These are phyloP conservation scores for Poliocrania exsul DNA, from an alignment of 2,797 vertebrate genomes.

Conservation along the genomic window DNA sequence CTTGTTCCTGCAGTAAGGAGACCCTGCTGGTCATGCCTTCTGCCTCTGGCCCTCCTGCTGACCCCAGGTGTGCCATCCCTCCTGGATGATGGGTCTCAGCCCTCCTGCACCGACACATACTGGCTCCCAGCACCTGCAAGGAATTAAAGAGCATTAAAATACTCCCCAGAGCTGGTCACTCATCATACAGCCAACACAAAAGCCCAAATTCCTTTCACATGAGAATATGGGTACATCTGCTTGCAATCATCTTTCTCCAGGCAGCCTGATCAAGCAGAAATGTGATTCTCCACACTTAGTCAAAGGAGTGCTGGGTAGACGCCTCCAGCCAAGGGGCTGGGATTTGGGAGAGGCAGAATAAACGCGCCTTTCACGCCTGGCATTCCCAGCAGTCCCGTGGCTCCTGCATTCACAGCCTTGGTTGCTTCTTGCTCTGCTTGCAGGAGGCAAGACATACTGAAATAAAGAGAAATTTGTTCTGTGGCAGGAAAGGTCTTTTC, in stretches of 20 bases:
- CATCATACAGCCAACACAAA: background rate
- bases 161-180: background rate
- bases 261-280: conserved; percentile 60
- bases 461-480: conserved; percentile 62
- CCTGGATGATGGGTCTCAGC: background rate
- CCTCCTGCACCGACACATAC: background rate
- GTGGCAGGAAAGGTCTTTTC: conserved; percentile 36
- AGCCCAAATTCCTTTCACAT: conserved; percentile 56
- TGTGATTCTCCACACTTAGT: conserved; percentile 26
- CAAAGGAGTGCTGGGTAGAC: background rate
- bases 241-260: conserved; percentile 63
- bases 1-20: background rate
- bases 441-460: conserved; percentile 24
- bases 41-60: background rate
- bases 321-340: conserved; percentile 1
- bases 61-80: background rate
- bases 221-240: conserved; percentile 62
- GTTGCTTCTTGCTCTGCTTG: background rate
- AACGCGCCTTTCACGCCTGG: conserved; percentile 49
- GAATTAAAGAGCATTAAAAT: conserved; percentile 2
- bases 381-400: background rate
- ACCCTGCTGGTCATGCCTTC: background rate
- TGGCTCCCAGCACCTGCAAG: conserved; percentile 19
- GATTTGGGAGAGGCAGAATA: conserved; percentile 14
- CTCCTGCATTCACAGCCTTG: background rate